phyloP scores from a whole-genome alignment of 2,113 vertebrate species.

The Mohoua ochrocephala region DNA sequence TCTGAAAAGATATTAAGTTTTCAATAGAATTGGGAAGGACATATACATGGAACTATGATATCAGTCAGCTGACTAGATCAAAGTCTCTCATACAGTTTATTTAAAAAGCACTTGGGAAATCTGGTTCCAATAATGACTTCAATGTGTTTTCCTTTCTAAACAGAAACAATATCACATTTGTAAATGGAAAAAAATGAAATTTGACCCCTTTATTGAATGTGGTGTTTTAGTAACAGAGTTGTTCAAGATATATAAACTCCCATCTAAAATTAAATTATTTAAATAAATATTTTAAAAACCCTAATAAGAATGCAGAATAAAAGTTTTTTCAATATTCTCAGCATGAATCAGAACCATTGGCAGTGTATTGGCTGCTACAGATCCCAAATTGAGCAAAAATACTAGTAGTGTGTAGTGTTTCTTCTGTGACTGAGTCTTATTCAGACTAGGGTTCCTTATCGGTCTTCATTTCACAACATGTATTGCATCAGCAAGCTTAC shows the following conservation, averaged over 20 bases:
- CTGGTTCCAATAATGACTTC: constrained; percentile 53
- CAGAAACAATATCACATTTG: constrained; percentile 37
- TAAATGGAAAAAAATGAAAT: neutral
- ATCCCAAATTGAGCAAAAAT: neutral
- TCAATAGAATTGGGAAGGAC: neutral
- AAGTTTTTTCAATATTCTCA: neutral
- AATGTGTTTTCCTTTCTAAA: constrained; percentile 47
- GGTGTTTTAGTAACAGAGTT: neutral
- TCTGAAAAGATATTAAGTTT: neutral
- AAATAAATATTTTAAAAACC: neutral
- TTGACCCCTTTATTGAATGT: neutral
- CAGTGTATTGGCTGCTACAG: neutral
- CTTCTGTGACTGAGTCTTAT: neutral
- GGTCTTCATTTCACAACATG: neutral
- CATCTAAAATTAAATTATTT: constrained; percentile 28
- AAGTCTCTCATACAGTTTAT: constrained; percentile 51
- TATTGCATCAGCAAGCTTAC: neutral
- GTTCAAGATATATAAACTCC: neutral
- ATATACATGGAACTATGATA: neutral
- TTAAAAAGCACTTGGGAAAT: constrained; percentile 58
- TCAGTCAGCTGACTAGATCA: constrained; percentile 44
- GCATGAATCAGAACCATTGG: neutral
- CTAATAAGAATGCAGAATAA: neutral
- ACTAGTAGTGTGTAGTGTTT: neutral
- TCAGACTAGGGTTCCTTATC: neutral